These are phyloP conservation scores for Ammospiza nelsoni DNA, from an alignment of 2,113 vertebrate species.

Conservation along the genomic window DNA sequence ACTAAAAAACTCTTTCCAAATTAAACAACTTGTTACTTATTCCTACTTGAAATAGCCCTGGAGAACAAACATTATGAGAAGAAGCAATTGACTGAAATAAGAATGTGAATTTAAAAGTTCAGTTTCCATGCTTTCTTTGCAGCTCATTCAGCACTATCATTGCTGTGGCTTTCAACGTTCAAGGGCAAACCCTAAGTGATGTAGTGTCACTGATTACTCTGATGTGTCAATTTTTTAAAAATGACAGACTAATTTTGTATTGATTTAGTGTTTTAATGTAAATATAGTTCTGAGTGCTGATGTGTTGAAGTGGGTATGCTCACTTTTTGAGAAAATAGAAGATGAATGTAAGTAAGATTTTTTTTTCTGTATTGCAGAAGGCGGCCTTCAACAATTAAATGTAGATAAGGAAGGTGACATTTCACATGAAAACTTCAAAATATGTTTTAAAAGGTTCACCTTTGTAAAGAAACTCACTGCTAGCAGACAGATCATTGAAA, in stretches of 20 bases:
- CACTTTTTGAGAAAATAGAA: not conserved
- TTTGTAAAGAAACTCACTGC: not conserved
- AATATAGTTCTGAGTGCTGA: not conserved
- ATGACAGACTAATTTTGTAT: not conserved
- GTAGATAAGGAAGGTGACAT: not conserved
- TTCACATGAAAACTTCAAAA: not conserved
- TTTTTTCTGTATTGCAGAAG: not conserved
- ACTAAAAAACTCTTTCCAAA: not conserved
- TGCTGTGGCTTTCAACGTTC: accelerated
- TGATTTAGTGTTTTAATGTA: not conserved
- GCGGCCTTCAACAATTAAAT: not conserved
- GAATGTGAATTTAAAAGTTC: not conserved
- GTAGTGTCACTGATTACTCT: not conserved
- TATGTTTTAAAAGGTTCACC: not conserved
- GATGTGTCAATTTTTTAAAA: accelerated
- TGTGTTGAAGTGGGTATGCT: not conserved
- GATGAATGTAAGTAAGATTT: not conserved
- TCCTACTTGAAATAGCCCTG: not conserved
- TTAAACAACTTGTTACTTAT: not conserved
- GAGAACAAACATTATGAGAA: not conserved
- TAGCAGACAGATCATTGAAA: not conserved
- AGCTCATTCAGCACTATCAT: not conserved
- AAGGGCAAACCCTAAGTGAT: not conserved
- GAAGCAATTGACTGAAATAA: not conserved
- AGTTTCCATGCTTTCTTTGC: not conserved